Conservation (phyloP, 2,797 vertebrate species). For the Ctenosaura bakeri region DNA sequence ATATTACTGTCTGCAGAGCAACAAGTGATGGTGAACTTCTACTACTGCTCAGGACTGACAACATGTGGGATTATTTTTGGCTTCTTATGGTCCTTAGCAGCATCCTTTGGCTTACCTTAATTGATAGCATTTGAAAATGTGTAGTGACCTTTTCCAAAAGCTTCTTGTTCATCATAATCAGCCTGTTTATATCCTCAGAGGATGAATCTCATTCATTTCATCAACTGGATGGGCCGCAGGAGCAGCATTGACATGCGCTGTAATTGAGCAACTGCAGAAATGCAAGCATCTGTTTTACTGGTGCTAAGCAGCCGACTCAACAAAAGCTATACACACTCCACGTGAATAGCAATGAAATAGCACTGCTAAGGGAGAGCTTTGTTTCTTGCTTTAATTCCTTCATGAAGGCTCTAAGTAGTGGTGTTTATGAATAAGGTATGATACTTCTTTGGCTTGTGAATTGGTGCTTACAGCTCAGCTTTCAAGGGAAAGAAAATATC, state of each 20-base stretch:
- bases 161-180: conserved; percentile 14
- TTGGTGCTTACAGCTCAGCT: background rate
- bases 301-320: background rate
- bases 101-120: conserved; percentile 33
- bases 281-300: conserved; percentile 24
- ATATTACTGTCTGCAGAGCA: background rate
- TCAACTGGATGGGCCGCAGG: conserved; percentile 25
- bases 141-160: conserved; percentile 48
- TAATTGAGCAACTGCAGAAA: conserved; percentile 43
- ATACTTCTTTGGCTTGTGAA: background rate
- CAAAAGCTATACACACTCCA: background rate
- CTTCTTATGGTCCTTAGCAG: background rate
- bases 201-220: conserved; percentile 31
- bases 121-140: conserved; percentile 43
- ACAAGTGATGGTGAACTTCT: background rate
- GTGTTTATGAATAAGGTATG: conserved; percentile 27
- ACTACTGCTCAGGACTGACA: background rate
- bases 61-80: background rate
- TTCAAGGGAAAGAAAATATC: background rate
- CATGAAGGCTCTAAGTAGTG: background rate
- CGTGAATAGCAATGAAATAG: background rate
- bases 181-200: conserved; percentile 27
- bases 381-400: conserved; percentile 28
- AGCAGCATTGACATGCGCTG: background rate
- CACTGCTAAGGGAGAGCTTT: conserved; percentile 1